These are phyloP conservation scores for Acinonyx jubatus DNA, from an alignment of 2,113 vertebrate genomes.

Conservation along the genomic window DNA sequence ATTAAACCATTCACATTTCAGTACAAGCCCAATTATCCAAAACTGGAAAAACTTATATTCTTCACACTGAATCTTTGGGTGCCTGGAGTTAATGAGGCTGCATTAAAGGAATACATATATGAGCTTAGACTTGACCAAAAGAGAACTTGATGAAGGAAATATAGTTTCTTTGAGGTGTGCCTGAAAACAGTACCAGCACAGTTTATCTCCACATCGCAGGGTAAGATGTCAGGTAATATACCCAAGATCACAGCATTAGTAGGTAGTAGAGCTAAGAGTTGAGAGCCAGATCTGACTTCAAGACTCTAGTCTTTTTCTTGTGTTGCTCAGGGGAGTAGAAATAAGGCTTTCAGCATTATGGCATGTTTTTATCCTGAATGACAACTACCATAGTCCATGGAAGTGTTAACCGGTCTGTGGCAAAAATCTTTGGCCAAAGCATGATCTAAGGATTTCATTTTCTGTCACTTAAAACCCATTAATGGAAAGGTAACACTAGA, in stretches of 20 bases:
- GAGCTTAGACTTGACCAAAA: neutral
- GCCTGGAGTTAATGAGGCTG: neutral
- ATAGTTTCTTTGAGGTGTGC: neutral
- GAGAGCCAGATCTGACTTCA: neutral
- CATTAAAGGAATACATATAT: neutral
- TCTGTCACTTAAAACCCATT: neutral
- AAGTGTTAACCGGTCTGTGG: neutral
- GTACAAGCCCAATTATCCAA: neutral
- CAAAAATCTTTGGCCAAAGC: neutral
- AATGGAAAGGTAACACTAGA: neutral
- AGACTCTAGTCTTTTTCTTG: neutral
- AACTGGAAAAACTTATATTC: neutral
- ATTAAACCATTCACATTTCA: constrained; percentile 20
- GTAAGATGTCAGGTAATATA: neutral
- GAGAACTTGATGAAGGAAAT: neutral
- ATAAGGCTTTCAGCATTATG: neutral
- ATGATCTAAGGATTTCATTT: neutral
- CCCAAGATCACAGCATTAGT: neutral
- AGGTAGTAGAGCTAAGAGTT: neutral
- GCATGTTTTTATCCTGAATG: neutral
- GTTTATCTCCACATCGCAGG: neutral
- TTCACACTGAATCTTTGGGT: neutral
- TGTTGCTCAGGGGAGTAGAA: neutral
- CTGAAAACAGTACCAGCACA: neutral
- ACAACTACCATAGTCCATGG: neutral